These are phyloP conservation scores for Oscheius sp. DNA, from an alignment of 2,888 invertebrate species.

Conservation along the genomic window DNA sequence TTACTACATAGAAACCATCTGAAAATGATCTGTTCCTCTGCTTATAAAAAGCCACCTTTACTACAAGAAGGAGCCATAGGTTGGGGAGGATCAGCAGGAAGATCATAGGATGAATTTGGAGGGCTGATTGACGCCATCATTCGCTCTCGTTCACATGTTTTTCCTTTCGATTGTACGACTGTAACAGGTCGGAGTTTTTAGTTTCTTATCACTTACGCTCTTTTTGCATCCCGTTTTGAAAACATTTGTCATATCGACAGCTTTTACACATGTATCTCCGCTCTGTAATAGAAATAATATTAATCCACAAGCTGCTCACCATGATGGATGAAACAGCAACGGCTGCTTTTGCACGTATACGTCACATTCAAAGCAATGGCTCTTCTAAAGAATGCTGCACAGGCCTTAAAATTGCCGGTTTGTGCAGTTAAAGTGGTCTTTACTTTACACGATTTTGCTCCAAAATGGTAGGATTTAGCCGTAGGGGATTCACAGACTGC, in stretches of 20 bases:
- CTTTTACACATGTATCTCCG: constrained; percentile 57
- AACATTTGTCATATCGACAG: constrained; percentile 56
- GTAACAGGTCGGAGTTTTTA: not conserved
- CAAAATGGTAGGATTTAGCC: constrained; percentile 56
- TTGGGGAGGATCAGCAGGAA: not conserved
- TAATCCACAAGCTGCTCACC: not conserved
- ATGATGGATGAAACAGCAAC: constrained; percentile 36
- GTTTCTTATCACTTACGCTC: constrained; percentile 44
- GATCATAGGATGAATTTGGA: constrained; percentile 10
- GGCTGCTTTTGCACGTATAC: constrained; percentile 48
- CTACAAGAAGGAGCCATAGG: constrained; percentile 15
- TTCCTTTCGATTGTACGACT: constrained; percentile 33
- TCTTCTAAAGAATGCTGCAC: constrained; percentile 61
- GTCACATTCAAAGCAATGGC: constrained; percentile 55
- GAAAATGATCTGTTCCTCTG: not conserved
- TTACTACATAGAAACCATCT: not conserved
- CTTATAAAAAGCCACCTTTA: constrained; percentile 3
- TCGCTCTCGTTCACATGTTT: constrained; percentile 18
- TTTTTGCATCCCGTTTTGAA: constrained; percentile 55
- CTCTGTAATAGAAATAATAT: constrained; percentile 39
- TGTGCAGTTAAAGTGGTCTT: not conserved
- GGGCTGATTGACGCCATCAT: constrained; percentile 20
- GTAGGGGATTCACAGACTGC: constrained; percentile 57
- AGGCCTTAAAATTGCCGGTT: constrained; percentile 54
- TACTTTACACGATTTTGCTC: constrained; percentile 29